phyloP scores from a whole-genome alignment of 2,113 vertebrate species.

The Periophthalmodon schlosseri region DNA sequence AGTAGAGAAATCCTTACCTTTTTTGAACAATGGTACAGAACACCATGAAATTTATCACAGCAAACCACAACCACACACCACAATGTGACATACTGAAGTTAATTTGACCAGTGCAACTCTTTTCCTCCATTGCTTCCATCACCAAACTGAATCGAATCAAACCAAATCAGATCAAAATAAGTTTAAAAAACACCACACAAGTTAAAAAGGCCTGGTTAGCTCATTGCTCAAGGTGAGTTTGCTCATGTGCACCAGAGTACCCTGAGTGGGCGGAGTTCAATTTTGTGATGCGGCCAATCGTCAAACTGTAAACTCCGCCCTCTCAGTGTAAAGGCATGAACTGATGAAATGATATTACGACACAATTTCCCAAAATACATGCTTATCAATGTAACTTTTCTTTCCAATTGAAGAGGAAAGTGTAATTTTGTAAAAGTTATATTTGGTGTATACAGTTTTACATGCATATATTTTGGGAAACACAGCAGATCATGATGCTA shows the following conservation, averaged over 20 bases:
- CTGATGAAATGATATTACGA: slow-evolving; percentile 44
- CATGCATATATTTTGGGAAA: slow-evolving; percentile 56
- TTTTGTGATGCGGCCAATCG: slow-evolving; percentile 15
- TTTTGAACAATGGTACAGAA: not conserved
- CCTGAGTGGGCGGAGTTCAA: slow-evolving; percentile 33
- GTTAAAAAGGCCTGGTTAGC: slow-evolving; percentile 22
- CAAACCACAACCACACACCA: too few relatives aligned
- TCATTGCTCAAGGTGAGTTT: slow-evolving; percentile 29
- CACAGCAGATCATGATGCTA: slow-evolving; percentile 26
- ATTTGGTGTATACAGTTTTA: not conserved
- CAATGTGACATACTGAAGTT: not conserved
- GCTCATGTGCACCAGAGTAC: slow-evolving; percentile 29
- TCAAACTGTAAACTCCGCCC: not conserved
- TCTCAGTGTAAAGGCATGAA: slow-evolving; percentile 24
- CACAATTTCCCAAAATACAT: slow-evolving; percentile 62
- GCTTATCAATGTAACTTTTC: not conserved
- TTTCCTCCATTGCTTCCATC: not conserved
- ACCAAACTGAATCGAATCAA: slow-evolving; percentile 1
- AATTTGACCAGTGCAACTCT: not conserved
- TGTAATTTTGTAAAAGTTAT: too few relatives aligned
- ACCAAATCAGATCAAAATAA: not conserved
- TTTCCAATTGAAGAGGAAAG: not conserved
- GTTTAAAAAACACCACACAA: not conserved
- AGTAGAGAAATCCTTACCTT: not conserved
- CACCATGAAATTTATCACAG: not conserved